A percentile compares a stretch with the other conserved stretches of the same genome.
phyloP scores from a whole-genome alignment of 1,140 invertebrate genomes.

The Zaprionus nigranus region DNA sequence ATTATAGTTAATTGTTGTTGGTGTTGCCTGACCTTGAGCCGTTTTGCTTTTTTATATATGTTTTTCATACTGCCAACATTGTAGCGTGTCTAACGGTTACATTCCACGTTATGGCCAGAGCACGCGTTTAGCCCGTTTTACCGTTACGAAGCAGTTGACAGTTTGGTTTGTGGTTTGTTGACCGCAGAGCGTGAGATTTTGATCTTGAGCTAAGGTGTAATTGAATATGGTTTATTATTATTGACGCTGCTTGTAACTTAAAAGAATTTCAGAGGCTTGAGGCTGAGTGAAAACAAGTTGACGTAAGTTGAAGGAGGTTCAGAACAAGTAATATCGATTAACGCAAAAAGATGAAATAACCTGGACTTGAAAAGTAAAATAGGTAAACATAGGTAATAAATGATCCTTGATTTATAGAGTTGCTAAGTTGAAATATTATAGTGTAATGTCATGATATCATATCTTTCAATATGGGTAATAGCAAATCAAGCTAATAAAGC shows the following conservation, averaged over 20 bases:
- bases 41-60: slow-evolving; percentile 36
- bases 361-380: too few species aligned
- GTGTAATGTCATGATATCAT: too few species aligned
- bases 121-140: slow-evolving; percentile 13
- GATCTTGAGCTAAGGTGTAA: background rate
- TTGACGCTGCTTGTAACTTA: background rate
- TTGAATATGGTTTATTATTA: background rate
- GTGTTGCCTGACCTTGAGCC: slow-evolving; percentile 70
- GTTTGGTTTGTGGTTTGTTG: slow-evolving; percentile 36
- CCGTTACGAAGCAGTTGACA: slow-evolving; percentile 39
- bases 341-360: background rate
- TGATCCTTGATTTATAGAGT: too few species aligned
- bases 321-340: background rate
- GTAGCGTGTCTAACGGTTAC: slow-evolving; percentile 56
- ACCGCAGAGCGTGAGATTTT: slow-evolving; percentile 24
- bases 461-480: background rate
- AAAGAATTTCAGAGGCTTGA: background rate
- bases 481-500: background rate
- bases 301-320: background rate
- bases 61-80: slow-evolving; percentile 42
- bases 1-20: slow-evolving; percentile 73
- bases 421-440: too few species aligned
- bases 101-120: slow-evolving; percentile 41
- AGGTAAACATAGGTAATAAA: too few species aligned
- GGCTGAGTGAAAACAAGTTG: background rate